phyloP scores from a whole-genome alignment of 2,113 vertebrate species.

The Brachypteracias leptosomus region DNA sequence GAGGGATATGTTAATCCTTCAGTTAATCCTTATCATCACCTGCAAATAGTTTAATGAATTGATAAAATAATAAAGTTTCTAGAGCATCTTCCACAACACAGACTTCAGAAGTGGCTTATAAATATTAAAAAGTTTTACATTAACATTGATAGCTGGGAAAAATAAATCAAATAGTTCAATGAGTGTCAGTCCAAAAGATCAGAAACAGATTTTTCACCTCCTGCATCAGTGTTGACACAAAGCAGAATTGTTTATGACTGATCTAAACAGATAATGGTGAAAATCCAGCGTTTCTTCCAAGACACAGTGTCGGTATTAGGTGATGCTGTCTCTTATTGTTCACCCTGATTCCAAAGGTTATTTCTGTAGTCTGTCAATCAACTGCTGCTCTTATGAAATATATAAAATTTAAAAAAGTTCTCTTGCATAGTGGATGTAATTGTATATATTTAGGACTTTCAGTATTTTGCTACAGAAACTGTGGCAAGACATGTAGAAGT shows the following conservation, averaged over 20 bases:
- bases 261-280: background rate
- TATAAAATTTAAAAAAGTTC: background rate
- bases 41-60: background rate
- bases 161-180: background rate
- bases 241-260: background rate
- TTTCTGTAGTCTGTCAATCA: background rate
- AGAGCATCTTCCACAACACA: background rate
- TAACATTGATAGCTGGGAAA: background rate
- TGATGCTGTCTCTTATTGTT: no score
- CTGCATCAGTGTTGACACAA: fast-evolving
- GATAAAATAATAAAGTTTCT: background rate
- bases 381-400: background rate
- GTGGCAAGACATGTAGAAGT: background rate
- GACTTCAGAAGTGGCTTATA: background rate
- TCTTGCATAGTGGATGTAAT: background rate
- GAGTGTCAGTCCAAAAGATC: background rate
- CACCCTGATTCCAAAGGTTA: background rate
- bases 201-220: background rate
- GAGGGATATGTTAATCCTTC: background rate
- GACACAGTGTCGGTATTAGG: no score
- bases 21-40: background rate
- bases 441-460: background rate
- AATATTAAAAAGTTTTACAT: background rate
- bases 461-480: background rate
- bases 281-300: background rate